These are phyloP conservation scores for Andrena flavipes DNA, from an alignment of 2,888 invertebrate genomes.

Conservation along the genomic window DNA sequence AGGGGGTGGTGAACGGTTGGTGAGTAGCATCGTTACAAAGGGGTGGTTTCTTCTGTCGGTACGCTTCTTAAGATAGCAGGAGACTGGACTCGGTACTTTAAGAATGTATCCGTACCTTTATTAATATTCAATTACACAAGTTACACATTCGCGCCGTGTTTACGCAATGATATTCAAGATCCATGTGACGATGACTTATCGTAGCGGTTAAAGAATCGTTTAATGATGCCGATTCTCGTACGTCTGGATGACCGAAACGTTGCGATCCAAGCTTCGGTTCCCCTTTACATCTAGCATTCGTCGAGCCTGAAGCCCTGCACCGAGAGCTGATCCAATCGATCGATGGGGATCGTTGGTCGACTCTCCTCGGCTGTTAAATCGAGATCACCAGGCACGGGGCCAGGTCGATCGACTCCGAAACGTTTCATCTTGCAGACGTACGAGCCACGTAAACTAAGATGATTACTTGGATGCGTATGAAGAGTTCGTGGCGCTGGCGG, in stretches of 20 bases:
- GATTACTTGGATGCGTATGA: constrained; percentile 66
- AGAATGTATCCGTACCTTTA: constrained; percentile 77
- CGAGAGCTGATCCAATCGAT: neutral
- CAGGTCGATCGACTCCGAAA: constrained; percentile 52
- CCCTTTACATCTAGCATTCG: neutral
- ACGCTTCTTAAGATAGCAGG: neutral
- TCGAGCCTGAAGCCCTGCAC: neutral
- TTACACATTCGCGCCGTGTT: constrained; percentile 75
- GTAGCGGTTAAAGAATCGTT: constrained; percentile 58
- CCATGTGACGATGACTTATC: constrained; percentile 62
- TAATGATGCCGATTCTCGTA: constrained; percentile 69
- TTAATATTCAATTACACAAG: constrained; percentile 78
- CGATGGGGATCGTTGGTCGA: neutral
- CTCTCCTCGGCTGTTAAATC: neutral
- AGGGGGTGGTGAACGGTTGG: constrained; percentile 95
- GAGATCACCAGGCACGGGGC: neutral
- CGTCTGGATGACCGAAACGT: constrained; percentile 82
- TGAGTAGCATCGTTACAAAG: constrained; percentile 84
- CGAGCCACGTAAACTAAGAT: constrained; percentile 64
- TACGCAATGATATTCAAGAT: constrained; percentile 70
- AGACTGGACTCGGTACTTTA: neutral
- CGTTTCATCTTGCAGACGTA: constrained; percentile 82
- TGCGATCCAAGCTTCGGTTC: constrained; percentile 36
- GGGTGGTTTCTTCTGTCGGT: too few species aligned
- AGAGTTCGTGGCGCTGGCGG: constrained; percentile 73